These are phyloP conservation scores for Trissolcus japonicus DNA, from an alignment of 2,888 invertebrate genomes.

Conservation along the genomic window DNA sequence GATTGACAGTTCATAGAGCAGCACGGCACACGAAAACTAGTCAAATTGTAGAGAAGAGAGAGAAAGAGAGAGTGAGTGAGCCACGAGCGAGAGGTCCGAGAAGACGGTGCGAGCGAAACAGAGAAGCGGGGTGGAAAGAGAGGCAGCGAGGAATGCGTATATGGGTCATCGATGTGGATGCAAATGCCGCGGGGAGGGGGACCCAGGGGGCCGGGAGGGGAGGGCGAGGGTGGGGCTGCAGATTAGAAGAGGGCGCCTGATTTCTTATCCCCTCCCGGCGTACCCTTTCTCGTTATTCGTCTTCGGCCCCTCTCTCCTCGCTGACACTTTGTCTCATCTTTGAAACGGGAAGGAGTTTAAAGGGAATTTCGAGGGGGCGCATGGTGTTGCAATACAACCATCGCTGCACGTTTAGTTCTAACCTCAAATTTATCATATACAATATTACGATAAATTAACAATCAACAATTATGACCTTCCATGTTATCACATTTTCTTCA, in stretches of 20 bases:
- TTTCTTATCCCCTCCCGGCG: slow-evolving; percentile 31
- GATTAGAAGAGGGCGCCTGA: slow-evolving; percentile 26
- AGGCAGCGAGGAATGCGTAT: slow-evolving; percentile 64
- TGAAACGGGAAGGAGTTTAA: slow-evolving; percentile 6
- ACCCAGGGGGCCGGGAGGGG: slow-evolving; percentile 22
- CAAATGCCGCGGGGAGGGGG: slow-evolving; percentile 65
- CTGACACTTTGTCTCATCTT: slow-evolving; percentile 19
- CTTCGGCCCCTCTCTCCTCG: not conserved
- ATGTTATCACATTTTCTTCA: not conserved
- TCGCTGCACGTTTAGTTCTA: not conserved
- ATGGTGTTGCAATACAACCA: slow-evolving; percentile 6
- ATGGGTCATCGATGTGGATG: slow-evolving; percentile 75
- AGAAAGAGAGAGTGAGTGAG: slow-evolving; percentile 30
- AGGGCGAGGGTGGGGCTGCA: slow-evolving; percentile 8
- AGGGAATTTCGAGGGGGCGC: slow-evolving; percentile 3
- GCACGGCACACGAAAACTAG: slow-evolving; percentile 42
- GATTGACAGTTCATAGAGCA: slow-evolving; percentile 49
- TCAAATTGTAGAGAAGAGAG: slow-evolving; percentile 45
- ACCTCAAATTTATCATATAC: not conserved
- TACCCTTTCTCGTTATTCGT: slow-evolving; percentile 1
- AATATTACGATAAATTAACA: too few species aligned
- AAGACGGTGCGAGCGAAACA: slow-evolving; percentile 36
- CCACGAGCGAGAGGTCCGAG: slow-evolving; percentile 4
- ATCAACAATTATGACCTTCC: too few species aligned
- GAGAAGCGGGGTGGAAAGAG: slow-evolving; percentile 20